A percentile compares a stretch with the other conserved stretches of the same genome.
Evolutionary conservation across 2,113 vertebrate species (phyloP).

Genomic region (Equus przewalskii): DNA sequence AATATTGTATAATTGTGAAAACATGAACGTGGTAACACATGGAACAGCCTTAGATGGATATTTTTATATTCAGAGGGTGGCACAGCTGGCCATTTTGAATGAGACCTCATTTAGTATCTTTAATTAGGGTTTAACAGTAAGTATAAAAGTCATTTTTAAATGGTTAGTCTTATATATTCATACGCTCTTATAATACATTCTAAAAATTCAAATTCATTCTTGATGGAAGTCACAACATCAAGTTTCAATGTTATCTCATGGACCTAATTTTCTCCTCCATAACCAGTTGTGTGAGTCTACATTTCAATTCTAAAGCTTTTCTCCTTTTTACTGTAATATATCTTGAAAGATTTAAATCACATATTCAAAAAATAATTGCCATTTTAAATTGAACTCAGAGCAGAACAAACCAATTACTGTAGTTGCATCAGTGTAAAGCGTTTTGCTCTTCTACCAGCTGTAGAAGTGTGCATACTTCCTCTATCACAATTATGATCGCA

Average conservation of each 20-base stretch:
- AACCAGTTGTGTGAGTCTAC: constrained; percentile 54
- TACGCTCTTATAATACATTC: constrained; percentile 64
- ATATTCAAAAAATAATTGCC: constrained; percentile 79
- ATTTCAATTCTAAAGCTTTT: constrained; percentile 61
- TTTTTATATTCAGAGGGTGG: constrained; percentile 45
- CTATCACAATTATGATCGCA: constrained; percentile 55
- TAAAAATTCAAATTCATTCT: constrained; percentile 76
- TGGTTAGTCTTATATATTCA: constrained; percentile 62
- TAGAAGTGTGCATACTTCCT: not conserved
- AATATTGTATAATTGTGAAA: not conserved
- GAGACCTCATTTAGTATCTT: constrained; percentile 64
- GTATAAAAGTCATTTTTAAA: constrained; percentile 73
- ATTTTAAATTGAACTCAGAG: constrained; percentile 77
- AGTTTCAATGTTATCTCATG: constrained; percentile 68
- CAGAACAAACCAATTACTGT: constrained; percentile 79
- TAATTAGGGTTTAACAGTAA: constrained; percentile 77
- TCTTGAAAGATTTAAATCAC: constrained; percentile 72
- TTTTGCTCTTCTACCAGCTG: constrained; percentile 19
- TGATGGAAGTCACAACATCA: constrained; percentile 72
- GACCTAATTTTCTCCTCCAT: constrained; percentile 68
- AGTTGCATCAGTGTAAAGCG: constrained; percentile 51
- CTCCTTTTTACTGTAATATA: constrained; percentile 56
- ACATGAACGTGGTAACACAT: not conserved
- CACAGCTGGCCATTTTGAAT: constrained; percentile 30
- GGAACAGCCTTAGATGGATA: not conserved